Conservation (phyloP, 2,888 invertebrate genomes). For the Tachina grossa region DNA sequence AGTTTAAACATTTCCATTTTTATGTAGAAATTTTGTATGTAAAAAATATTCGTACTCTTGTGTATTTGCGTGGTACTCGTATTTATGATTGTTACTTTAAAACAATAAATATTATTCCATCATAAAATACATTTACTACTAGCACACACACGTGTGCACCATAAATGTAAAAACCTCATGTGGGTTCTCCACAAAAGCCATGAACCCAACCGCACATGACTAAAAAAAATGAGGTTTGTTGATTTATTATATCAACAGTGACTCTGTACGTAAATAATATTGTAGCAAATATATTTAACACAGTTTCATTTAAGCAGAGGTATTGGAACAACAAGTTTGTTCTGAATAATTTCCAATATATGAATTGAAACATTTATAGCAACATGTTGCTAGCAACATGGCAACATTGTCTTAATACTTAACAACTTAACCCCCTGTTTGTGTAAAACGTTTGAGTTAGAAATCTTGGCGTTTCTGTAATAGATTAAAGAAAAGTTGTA, state of each 20-base stretch:
- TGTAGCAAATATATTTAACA: constrained; percentile 9
- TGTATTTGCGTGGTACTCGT: constrained; percentile 25
- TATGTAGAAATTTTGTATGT: neutral
- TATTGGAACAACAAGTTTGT: neutral
- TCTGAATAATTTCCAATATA: neutral
- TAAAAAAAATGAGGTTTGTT: constrained; percentile 57
- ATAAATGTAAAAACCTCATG: constrained; percentile 52
- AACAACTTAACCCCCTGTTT: too few species aligned
- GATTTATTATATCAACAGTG: constrained; percentile 52
- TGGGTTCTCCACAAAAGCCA: constrained; percentile 64
- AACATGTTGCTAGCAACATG: neutral
- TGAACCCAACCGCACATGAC: constrained; percentile 62
- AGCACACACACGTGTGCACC: neutral
- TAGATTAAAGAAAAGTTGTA: too few species aligned
- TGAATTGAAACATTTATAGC: neutral
- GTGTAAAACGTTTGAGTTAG: too few species aligned
- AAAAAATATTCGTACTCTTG: neutral
- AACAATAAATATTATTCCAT: constrained; percentile 67
- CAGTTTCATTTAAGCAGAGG: neutral
- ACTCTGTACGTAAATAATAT: constrained; percentile 30
- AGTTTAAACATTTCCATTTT: constrained; percentile 11
- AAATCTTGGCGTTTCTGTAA: too few species aligned
- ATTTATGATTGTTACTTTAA: constrained; percentile 61
- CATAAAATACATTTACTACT: neutral
- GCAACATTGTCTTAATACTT: too few species aligned